Evolutionary conservation across 1,140 invertebrate species (phyloP).

Genomic region (Drosophila obscura): DNA sequence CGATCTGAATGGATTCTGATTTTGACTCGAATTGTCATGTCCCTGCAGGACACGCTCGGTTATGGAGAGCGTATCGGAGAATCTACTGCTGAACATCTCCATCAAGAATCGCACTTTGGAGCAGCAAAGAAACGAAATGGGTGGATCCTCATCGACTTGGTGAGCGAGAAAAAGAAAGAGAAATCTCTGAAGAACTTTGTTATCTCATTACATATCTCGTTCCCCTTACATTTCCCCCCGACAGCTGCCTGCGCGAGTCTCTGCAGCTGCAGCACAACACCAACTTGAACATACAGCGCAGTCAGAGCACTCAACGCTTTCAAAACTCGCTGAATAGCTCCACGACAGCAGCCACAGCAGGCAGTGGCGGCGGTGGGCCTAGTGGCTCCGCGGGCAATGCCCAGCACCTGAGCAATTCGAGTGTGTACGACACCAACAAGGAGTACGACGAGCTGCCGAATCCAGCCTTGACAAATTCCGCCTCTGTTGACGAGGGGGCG

Average conservation of each 20-base stretch:
- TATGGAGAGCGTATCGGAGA: slow-evolving; percentile 83
- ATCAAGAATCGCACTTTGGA: slow-evolving; percentile 85
- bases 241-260: slow-evolving; percentile 81
- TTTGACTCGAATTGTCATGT: background rate
- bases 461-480: slow-evolving; percentile 34
- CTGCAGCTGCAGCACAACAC: slow-evolving; percentile 83
- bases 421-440: slow-evolving; percentile 75
- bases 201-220: no score
- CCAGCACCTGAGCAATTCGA: slow-evolving; percentile 48
- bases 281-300: slow-evolving; percentile 83
- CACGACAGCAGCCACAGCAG: slow-evolving; percentile 37
- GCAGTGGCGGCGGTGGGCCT: slow-evolving; percentile 14
- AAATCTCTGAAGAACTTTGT: no score
- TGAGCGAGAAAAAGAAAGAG: slow-evolving; percentile 12
- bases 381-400: slow-evolving; percentile 33
- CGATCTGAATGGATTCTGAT: background rate
- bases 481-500: slow-evolving; percentile 21
- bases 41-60: slow-evolving; percentile 75
- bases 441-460: slow-evolving; percentile 70
- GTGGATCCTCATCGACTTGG: slow-evolving; percentile 76
- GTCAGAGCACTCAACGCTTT: slow-evolving; percentile 82
- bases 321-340: slow-evolving; percentile 72
- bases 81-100: slow-evolving; percentile 85
- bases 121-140: slow-evolving; percentile 70
- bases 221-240: background rate